Base-by-base conservation (phyloP, 2,797 vertebrate species). In the Mionectes olivaceus region DNA sequence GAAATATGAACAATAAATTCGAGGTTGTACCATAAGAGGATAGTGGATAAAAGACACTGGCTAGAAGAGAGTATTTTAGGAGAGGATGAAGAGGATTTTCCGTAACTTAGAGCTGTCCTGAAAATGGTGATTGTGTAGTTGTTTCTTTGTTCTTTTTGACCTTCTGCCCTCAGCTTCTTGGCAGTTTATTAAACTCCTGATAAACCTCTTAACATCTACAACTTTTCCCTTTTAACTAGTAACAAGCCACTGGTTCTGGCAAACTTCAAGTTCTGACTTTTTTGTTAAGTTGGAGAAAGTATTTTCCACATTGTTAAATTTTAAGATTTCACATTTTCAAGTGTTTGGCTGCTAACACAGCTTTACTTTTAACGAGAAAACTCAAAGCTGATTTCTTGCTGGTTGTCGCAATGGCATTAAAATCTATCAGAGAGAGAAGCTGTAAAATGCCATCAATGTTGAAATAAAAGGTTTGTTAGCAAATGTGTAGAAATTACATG, bases 341-440 rank as follows among this genome's bases (percentile, higher is more conserved):
- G 88, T 97, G 87, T 97, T 97, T 98, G 97, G 97, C 95, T 97
- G 96, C 96, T 97, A 98, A 97, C 89, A 88, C 83, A 93, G 89
- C 93, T 96, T 97, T 97, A 96, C 94, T 97, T 98, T 97, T 98
- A 98, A 97, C 97, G 97, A 96, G 96, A 97, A 96, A 97, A 94
- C 92, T 95, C 95, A 93, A 94, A 95, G 93, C 96, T 96, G 94
- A 96, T 98, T 97, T 97, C 96, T 97, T 9, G 1, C 96, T 96
- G 97, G 96, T 96, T 98, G 96, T 97, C 97, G 97, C 95, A 95
- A 78, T 89, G 95, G 94, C 52, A 85, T 97, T 97, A 97, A 97
- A 95, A 97, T 71, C 87, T 95, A 89, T 81, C 90, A 87, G 91
- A 94, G 68, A 77, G 76, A 89, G 87, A 63, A 97, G 84, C 93